These are phyloP conservation scores for Vulpes ferrilata DNA, from an alignment of 2,113 vertebrate genomes.

Conservation along the genomic window DNA sequence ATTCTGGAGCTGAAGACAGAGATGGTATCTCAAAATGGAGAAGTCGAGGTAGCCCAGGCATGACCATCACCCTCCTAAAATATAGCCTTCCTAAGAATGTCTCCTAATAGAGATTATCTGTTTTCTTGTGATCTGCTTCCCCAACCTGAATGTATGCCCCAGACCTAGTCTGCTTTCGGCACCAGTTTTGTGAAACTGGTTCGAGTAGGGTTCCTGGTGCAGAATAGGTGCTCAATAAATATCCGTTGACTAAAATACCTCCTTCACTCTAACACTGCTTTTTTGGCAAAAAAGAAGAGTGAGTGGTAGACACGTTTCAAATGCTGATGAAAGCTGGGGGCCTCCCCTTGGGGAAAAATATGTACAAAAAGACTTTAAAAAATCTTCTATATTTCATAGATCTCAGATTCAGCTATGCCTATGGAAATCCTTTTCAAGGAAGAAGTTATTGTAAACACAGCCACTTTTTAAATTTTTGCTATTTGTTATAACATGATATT, in stretches of 20 bases:
- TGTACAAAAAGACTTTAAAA: not conserved
- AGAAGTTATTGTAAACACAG: not conserved
- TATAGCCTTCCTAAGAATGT: not conserved
- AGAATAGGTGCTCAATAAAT: not conserved
- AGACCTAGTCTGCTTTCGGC: not conserved
- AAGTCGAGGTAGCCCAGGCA: not conserved
- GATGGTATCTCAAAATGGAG: not conserved
- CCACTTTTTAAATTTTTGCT: not conserved
- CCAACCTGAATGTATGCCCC: not conserved
- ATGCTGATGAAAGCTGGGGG: constrained; percentile 11
- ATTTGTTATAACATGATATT: not conserved
- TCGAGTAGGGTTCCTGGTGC: not conserved
- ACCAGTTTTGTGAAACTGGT: not conserved
- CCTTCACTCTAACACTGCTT: not conserved
- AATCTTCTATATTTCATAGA: not conserved
- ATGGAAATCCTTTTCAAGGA: not conserved
- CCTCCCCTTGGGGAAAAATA: constrained; percentile 29
- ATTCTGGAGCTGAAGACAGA: not conserved
- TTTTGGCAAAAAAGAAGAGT: not conserved
- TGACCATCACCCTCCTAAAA: not conserved
- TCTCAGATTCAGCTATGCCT: not conserved
- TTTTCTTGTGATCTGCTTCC: not conserved
- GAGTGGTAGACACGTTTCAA: not conserved
- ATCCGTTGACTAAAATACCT: not conserved
- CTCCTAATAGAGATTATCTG: not conserved